A percentile compares a stretch with the other conserved stretches of the same genome.
phyloP scores from a whole-genome alignment of 2,888 invertebrate species.

The Rhyacophila evoluta region DNA sequence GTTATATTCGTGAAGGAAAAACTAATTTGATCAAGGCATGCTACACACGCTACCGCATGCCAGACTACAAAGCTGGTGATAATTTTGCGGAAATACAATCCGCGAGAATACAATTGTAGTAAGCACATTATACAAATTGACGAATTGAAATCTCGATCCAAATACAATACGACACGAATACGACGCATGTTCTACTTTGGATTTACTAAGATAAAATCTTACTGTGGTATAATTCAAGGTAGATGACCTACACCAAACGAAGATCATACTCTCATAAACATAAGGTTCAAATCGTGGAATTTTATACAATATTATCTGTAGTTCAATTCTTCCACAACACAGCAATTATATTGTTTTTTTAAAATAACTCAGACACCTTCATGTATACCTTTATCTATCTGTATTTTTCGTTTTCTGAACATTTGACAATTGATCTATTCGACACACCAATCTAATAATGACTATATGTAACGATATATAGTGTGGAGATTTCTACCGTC shows the following conservation, averaged over 20 bases:
- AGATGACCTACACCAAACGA: background rate
- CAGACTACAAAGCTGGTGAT: background rate
- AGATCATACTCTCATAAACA: too few relatives aligned
- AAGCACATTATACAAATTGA: constrained; percentile 38
- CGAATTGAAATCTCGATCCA: constrained; percentile 41
- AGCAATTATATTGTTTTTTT: too few relatives aligned
- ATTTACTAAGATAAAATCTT: background rate
- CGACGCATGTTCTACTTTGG: constrained; percentile 29
- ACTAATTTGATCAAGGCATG: background rate
- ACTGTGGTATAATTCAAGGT: background rate
- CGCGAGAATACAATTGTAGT: constrained; percentile 33
- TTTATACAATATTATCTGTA: too few relatives aligned
- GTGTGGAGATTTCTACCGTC: too few relatives aligned
- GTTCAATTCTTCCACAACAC: too few relatives aligned
- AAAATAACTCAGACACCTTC: too few relatives aligned
- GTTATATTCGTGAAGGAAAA: constrained; percentile 12
- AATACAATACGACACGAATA: constrained; percentile 37
- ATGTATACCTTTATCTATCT: too few relatives aligned
- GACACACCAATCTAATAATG: too few relatives aligned
- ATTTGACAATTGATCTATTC: too few relatives aligned
- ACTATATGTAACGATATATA: too few relatives aligned
- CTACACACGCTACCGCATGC: constrained; percentile 4
- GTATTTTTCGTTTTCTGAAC: too few relatives aligned
- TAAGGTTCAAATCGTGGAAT: too few relatives aligned
- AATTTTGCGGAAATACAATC: constrained; percentile 25